Evolutionary conservation across 2,888 invertebrate species (phyloP).

Genomic region (Dendrolimus pini): DNA sequence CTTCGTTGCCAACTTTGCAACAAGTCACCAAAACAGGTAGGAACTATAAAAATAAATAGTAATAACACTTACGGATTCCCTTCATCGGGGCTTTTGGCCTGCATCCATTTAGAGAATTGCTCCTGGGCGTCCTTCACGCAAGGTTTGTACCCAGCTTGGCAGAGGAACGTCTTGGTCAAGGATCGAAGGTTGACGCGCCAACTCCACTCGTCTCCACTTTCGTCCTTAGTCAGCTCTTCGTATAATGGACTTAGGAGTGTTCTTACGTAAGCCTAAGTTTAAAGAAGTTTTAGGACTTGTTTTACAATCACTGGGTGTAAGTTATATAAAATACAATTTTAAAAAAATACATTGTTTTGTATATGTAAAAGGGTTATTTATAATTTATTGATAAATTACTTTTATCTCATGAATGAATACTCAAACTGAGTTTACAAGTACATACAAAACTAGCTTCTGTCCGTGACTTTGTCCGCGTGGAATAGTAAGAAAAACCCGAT

Average conservation of each 20-base stretch:
- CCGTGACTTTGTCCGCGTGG: too few species aligned
- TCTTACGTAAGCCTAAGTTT: constrained; percentile 80
- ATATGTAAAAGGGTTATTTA: too few species aligned
- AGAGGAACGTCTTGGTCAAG: constrained; percentile 83
- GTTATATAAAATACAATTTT: background rate
- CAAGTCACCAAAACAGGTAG: too few species aligned
- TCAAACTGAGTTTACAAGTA: too few species aligned
- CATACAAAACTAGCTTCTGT: too few species aligned
- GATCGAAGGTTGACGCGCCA: constrained; percentile 82
- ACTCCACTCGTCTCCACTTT: constrained; percentile 75
- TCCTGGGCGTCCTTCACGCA: constrained; percentile 86
- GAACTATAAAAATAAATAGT: too few species aligned
- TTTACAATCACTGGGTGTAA: background rate
- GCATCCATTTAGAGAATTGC: constrained; percentile 86
- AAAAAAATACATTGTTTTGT: background rate
- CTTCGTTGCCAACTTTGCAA: background rate
- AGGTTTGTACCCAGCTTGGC: constrained; percentile 84
- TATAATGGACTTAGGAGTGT: constrained; percentile 83
- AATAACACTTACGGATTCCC: constrained; percentile 83
- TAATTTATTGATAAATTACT: too few species aligned
- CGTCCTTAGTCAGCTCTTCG: constrained; percentile 76
- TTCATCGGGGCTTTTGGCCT: constrained; percentile 82
- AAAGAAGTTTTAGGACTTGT: background rate
- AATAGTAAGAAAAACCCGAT: too few species aligned
- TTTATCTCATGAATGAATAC: too few species aligned